These are phyloP conservation scores for Atopsyche davidsoni DNA, from an alignment of 1,140 invertebrate species.

Conservation along the genomic window DNA sequence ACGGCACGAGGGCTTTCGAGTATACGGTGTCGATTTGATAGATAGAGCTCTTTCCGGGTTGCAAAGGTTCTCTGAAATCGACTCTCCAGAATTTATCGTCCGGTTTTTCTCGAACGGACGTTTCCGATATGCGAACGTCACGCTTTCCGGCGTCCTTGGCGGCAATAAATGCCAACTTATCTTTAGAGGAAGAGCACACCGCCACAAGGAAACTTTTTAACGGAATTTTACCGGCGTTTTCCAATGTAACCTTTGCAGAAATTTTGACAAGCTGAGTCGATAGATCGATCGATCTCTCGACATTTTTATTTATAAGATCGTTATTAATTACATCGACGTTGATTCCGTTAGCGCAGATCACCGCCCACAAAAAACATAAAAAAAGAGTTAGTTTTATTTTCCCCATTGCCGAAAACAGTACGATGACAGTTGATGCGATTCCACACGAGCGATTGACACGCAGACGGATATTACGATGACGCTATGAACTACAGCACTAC, in stretches of 20 bases:
- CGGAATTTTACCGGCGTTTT: conserved; percentile 70
- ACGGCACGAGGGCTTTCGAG: conserved; percentile 69
- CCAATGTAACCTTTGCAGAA: conserved; percentile 67
- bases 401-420: conserved; percentile 13
- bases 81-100: conserved; percentile 54
- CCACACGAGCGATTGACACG: conserved; percentile 9
- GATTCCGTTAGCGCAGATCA: conserved; percentile 15
- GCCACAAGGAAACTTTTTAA: conserved; percentile 66
- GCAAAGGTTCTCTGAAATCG: conserved; percentile 56
- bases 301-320: conserved; percentile 69
- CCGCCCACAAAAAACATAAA: conserved; percentile 6
- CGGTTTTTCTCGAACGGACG: conserved; percentile 48
- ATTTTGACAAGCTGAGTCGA: conserved; percentile 85
- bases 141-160: conserved; percentile 61
- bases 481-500: no score
- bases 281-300: conserved; percentile 81
- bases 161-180: conserved; percentile 67
- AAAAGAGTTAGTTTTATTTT: conserved; percentile 16
- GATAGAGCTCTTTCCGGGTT: conserved; percentile 52
- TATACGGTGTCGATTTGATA: conserved; percentile 71
- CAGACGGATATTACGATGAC: conserved; percentile 11
- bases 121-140: conserved; percentile 54
- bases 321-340: conserved; percentile 40
- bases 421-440: conserved; percentile 10
- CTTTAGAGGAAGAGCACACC: conserved; percentile 57